phyloP scores from a whole-genome alignment of 2,888 invertebrate genomes.

The Tachina fera region DNA sequence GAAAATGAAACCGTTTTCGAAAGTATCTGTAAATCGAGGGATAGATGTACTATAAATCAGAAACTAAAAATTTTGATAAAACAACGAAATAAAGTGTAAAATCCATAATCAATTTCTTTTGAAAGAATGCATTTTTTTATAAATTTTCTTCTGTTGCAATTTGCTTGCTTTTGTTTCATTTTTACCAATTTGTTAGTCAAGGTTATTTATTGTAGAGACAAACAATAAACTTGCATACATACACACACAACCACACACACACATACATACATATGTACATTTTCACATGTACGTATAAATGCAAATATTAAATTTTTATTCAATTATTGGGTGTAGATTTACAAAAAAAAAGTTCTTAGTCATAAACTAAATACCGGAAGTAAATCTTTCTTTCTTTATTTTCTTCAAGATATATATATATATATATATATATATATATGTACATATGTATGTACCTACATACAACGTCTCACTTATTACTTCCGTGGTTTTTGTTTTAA shows the following conservation, averaged over 20 bases:
- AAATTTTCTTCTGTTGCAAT: too few species aligned
- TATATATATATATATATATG: too few species aligned
- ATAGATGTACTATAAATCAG: neutral
- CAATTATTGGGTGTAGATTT: too few species aligned
- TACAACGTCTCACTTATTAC: neutral
- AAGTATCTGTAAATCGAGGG: neutral
- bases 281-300: neutral
- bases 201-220: neutral
- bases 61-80: neutral
- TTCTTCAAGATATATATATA: too few species aligned
- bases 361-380: constrained; percentile 38
- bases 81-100: neutral
- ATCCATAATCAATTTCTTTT: neutral
- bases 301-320: neutral
- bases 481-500: neutral
- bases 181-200: too few species aligned
- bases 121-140: neutral
- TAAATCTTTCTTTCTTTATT: neutral
- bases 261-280: neutral
- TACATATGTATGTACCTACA: too few species aligned
- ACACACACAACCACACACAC: neutral
- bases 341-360: neutral
- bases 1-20: neutral
- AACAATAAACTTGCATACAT: neutral
- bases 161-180: too few species aligned